phyloP scores from a whole-genome alignment of 37 sponge, comb jelly and placozoan genomes.

The Eunapius fragilis region DNA sequence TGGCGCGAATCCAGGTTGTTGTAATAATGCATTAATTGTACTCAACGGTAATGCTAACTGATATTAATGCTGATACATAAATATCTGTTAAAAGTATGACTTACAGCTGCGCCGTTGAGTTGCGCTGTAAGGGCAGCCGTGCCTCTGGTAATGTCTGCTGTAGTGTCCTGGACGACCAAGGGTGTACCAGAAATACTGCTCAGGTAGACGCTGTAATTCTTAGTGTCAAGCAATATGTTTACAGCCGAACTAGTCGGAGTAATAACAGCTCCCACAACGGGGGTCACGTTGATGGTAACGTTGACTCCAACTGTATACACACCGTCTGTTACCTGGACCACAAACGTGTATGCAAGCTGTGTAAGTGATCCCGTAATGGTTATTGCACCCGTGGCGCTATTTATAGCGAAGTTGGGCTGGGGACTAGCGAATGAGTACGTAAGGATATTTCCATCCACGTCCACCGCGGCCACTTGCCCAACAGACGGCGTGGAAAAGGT shows the following conservation, averaged over 20 bases:
- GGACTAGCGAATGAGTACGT: constrained; percentile 31
- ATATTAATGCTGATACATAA: no score
- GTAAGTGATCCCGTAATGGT: not conserved
- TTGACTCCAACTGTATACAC: not conserved
- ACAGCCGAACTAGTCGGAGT: constrained; percentile 11
- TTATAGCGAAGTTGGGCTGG: constrained; percentile 27
- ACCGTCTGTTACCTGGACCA: not conserved
- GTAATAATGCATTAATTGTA: no score
- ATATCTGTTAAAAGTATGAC: no score
- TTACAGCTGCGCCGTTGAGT: not conserved
- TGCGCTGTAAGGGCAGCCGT: not conserved
- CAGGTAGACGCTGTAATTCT: not conserved
- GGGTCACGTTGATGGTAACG: not conserved
- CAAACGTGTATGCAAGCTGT: constrained; percentile 21
- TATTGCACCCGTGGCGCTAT: constrained; percentile 38
- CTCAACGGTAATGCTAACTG: no score
- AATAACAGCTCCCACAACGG: not conserved
- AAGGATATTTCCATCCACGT: constrained; percentile 22
- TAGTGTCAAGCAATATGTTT: constrained; percentile 34
- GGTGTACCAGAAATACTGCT: not conserved
- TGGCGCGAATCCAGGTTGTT: no score
- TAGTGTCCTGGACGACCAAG: not conserved
- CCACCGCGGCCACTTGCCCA: constrained; percentile 27
- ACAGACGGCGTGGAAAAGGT: constrained; percentile 29
- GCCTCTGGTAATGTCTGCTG: not conserved